A percentile compares a stretch with the other conserved stretches of the same genome.
These are phyloP conservation scores for Synergus laeviventris DNA, from an alignment of 2,888 invertebrate genomes.

Conservation along the genomic window DNA sequence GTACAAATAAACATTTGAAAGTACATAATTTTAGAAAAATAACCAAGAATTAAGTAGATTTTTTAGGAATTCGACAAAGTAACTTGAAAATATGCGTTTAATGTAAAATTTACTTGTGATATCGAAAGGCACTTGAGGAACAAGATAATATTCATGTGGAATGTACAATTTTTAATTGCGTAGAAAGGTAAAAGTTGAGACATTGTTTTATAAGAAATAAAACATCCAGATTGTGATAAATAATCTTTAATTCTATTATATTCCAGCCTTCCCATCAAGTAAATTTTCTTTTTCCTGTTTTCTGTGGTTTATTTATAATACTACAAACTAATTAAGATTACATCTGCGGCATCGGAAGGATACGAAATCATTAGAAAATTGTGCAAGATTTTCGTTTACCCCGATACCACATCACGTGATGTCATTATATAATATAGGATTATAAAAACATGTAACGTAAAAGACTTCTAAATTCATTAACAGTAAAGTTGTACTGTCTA, in stretches of 20 bases:
- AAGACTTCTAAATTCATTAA: neutral
- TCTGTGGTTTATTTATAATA: neutral
- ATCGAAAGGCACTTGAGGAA: neutral
- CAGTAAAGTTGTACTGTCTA: neutral
- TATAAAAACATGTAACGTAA: neutral
- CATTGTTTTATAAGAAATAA: neutral
- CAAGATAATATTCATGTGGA: neutral
- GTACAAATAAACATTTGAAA: neutral
- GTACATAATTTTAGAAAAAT: neutral
- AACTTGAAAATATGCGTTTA: neutral
- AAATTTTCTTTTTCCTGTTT: neutral
- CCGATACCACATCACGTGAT: neutral
- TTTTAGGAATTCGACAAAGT: neutral
- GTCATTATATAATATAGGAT: neutral
- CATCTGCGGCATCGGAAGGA: neutral
- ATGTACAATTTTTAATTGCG: neutral
- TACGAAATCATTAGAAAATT: neutral
- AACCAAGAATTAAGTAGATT: neutral
- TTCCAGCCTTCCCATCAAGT: no score
- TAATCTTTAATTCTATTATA: no score
- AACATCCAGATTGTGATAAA: neutral
- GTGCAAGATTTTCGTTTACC: neutral
- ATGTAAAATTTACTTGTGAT: neutral
- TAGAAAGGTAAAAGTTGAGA: neutral
- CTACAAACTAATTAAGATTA: neutral